Evolutionary conservation across 2,797 vertebrate genomes (phyloP).

Genomic region (Myotis findleyi): DNA sequence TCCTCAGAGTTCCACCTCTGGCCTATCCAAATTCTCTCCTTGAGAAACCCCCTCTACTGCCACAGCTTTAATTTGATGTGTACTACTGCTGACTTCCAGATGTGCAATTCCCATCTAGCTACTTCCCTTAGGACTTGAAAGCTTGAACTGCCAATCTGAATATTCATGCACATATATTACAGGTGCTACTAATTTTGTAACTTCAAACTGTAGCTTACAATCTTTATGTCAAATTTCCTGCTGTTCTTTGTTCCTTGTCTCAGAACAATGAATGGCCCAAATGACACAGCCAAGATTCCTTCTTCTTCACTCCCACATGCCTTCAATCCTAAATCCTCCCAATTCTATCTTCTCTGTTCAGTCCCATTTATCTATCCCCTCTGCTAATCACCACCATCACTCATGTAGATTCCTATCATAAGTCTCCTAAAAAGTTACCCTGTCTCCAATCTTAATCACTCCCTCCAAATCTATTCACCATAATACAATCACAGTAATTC

Average conservation of each 20-base stretch:
- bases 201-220: neutral
- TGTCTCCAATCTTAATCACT: neutral
- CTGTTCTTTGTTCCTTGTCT: neutral
- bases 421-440: neutral
- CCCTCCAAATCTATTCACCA: neutral
- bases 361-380: neutral
- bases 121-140: neutral
- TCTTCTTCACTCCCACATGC: neutral
- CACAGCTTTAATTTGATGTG: neutral
- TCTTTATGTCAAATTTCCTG: neutral
- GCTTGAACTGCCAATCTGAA: neutral
- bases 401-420: neutral
- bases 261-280: neutral
- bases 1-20: neutral
- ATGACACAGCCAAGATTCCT: neutral
- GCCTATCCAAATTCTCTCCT: neutral
- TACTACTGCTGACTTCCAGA: neutral
- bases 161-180: neutral
- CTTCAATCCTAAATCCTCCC: constrained; percentile 19
- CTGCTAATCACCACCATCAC: neutral
- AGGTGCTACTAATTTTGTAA: neutral
- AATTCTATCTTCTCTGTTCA: neutral
- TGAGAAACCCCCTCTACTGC: neutral
- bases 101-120: neutral
- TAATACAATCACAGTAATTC: neutral